Evolutionary conservation across 2,888 invertebrate genomes (phyloP), one percentile per base, ranked within the genome.

Genomic region (Diploptera punctata): DNA sequence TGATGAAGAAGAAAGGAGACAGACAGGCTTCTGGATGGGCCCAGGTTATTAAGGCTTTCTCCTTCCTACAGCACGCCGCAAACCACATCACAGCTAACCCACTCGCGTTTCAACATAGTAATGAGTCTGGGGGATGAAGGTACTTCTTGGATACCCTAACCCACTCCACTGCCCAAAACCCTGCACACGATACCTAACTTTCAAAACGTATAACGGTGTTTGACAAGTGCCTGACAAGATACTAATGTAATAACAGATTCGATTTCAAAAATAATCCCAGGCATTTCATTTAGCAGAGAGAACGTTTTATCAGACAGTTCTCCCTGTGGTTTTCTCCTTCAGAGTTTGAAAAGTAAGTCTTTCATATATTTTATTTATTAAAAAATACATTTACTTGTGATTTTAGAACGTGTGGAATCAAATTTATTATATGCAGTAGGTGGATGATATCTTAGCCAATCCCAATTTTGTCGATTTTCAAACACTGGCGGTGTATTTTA

Each of bases 41-140:
- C 44, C 69, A 44, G 69, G 60, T 69, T 69, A 69, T 69, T 69
- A 69, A 60, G 69, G 68, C 44, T 21, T n/a, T 60, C 60, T 47
- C 69, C 47, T 44, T 61, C 69, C 38, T 24, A 19, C 24, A 18
- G 26, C 44, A 18, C 26, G 18, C 65, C 65, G 49, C 73, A 73
- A 68, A 73, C 73, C 73, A 73, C 73, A 73, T 73, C 73, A 73
- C 54, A 61, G 60, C 69, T 61, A 54, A 43, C 54, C 72, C 69
- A 54, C 73, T 70, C 73, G 65, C 67, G 65, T 70, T 70, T 70
- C 67, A 57, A 26, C 70, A 44, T 60, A 61, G 73, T 73, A 73
- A 73, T 73, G 73, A 73, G 73, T 61, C 60, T 60, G 67, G 70
- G 62, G 57, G n/a, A 29, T 31, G 31, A 57, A 57, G 57, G 31